Evolutionary conservation across 2,113 vertebrate genomes (phyloP), one percentile per base, ranked within the genome.

Genomic region (Melanostigma gelatinosum): DNA sequence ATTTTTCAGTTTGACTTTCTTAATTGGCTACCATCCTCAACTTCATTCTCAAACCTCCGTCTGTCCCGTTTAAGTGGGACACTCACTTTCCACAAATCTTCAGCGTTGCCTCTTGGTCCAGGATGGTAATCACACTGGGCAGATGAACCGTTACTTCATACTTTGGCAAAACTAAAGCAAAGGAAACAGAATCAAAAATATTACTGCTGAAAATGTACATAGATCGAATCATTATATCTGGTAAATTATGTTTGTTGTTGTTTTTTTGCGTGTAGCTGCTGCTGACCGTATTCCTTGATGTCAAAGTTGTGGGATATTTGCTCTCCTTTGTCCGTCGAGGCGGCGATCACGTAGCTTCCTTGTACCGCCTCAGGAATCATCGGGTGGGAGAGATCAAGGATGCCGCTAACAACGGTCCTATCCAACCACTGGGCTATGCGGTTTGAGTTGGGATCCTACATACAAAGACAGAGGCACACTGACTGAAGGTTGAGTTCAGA

Each of bases 401-500:
- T 93, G 36, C 93, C 94, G 0, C 55, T 34, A 0, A 0, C 40
- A 1, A 91, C 70, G 4, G 75, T 0, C 67, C 57, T 63, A 65
- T 95, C 79, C 80, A 94, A 67, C 95, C 95, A 95, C 85, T 95
- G 95, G 68, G 93, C 94, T 1, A 95, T 95, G 61, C 91, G 92
- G 57, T 95, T 95, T 0, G 78, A 83, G 13, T 65, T 87, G 18
- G 94, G 93, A 73, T 95, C 93, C 95, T 95, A 55, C 13, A 76
- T n/a, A 5, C 8, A 20, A 71, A 69, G 18, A 73, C 8, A 44
- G n/a, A 78, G 0, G 11, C 10, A 50, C 10, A 32, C 27, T 57
- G 13, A 55, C 1, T 77, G 11, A 38, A 50, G 20, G 13, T 8
- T 61, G 6, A 22, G 27, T n/a, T 48, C 29, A 40, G 27, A 61